Evolutionary conservation across 2,888 invertebrate species (phyloP), one percentile per base, ranked within the genome.

Genomic region (Drosophila gaucha): DNA sequence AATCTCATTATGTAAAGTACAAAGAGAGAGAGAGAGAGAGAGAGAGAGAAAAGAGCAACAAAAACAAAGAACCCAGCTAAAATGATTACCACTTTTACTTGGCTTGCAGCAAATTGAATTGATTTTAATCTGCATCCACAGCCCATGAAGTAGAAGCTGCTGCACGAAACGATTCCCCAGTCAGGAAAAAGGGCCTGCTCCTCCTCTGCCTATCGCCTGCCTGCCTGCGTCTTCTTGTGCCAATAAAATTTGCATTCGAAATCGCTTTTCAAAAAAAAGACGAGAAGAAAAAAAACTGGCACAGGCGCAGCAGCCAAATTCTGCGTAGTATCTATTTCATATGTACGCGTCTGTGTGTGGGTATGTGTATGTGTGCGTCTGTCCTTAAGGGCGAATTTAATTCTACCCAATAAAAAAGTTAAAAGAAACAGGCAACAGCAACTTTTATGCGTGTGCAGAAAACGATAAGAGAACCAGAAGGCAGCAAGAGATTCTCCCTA

Each of bases 211-310:
- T 39, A 24, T 22, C 22, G 8, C 4, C 8, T 43, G 57, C 33
- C 60, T 52, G 20, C 18, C 33, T 28, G 41, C 31, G 16, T 38
- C 47, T 16, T 31, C 65, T 71, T 69, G 69, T 60, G 79, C 65
- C 87, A 86, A 78, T 85, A 78, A 84, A 84, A 82, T 87, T 87
- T 85, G 87, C 87, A 87, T 87, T 87, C 57, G 46, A 85, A 84
- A 87, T 85, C 86, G 76, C 74, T 87, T 78, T 72, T 62, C 65
- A 70, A 74, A 75, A 86, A 74, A 6, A 10, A 30, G 10, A 30
- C 6, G 24, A 22, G 12, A 12, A 4, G 65, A 50, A 59, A 58
- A 59, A 55, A 67, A 57, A 39, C 58, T 69, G 69, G 46, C 70
- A 65, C 62, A 83, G 67, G 58, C 66, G 49, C 54, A 59, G 43